phyloP scores from a whole-genome alignment of 2,797 vertebrate genomes.

The Crenuchus spilurus region DNA sequence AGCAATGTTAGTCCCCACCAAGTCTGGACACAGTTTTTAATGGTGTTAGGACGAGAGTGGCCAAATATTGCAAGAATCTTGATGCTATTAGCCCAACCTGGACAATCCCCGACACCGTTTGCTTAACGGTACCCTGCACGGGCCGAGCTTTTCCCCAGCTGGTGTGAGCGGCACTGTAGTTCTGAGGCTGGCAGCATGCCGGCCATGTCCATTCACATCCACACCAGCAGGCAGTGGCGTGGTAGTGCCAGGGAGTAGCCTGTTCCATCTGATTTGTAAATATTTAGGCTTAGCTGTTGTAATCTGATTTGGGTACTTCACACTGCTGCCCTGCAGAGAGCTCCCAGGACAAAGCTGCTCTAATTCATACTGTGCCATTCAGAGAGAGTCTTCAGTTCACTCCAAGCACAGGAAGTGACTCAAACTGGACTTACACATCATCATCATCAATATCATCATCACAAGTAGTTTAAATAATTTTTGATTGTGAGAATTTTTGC shows the following conservation, averaged over 20 bases:
- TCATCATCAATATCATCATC: slow-evolving; percentile 60
- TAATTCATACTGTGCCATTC: slow-evolving; percentile 86
- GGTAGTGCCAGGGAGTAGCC: slow-evolving; percentile 83
- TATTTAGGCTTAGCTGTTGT: slow-evolving; percentile 84
- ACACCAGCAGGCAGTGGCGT: slow-evolving; percentile 28
- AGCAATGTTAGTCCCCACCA: background rate
- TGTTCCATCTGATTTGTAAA: slow-evolving; percentile 85
- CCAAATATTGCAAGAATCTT: slow-evolving; percentile 1
- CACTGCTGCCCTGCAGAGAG: slow-evolving; percentile 83
- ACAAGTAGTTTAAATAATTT: background rate
- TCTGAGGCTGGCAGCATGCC: slow-evolving; percentile 21
- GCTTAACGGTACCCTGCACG: too few species aligned
- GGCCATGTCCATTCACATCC: background rate
- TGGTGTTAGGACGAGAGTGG: background rate
- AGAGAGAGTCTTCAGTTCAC: slow-evolving; percentile 77
- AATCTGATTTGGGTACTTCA: slow-evolving; percentile 91
- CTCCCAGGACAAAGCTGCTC: slow-evolving; percentile 86
- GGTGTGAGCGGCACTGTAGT: background rate
- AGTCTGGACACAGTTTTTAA: background rate
- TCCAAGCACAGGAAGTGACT: slow-evolving; percentile 35
- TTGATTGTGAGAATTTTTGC: slow-evolving; percentile 39
- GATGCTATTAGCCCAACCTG: background rate
- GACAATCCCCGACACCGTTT: background rate
- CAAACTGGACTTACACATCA: background rate
- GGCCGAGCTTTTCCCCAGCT: background rate